phyloP scores from a whole-genome alignment of 2,797 vertebrate species.

The Sebastes dallii region DNA sequence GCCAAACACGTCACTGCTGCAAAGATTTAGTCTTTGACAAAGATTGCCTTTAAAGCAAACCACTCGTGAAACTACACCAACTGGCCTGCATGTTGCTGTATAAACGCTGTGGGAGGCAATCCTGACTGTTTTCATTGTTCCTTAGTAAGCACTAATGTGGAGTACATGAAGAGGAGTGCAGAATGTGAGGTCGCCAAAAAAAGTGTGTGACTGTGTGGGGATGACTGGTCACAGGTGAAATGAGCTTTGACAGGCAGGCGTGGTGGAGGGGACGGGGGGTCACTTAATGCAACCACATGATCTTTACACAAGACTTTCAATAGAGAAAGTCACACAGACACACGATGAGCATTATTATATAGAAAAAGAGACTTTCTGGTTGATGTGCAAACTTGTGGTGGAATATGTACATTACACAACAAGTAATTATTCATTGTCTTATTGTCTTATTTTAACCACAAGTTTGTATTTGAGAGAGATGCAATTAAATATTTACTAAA shows the following conservation, averaged over 20 bases:
- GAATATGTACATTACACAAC: neutral
- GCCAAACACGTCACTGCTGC: conserved; percentile 15
- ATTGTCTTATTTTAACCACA: neutral
- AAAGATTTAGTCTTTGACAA: conserved; percentile 41
- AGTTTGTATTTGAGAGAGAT: neutral
- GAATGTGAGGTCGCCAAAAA: conserved; percentile 50
- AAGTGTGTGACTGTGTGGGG: conserved; percentile 47
- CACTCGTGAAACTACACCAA: conserved; percentile 17
- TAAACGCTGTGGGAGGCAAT: conserved; percentile 62
- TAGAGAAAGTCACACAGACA: conserved; percentile 38
- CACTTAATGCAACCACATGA: conserved; percentile 7
- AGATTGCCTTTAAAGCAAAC: conserved; percentile 37
- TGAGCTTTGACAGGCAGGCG: conserved; percentile 56
- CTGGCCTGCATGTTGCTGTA: conserved; percentile 30
- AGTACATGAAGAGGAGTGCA: conserved; percentile 41
- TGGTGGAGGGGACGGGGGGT: conserved; percentile 36
- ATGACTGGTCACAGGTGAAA: conserved; percentile 74
- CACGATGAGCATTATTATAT: neutral
- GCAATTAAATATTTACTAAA: neutral
- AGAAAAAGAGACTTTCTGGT: neutral
- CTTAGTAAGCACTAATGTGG: conserved; percentile 55
- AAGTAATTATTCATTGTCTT: neutral
- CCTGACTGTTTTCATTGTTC: conserved; percentile 48
- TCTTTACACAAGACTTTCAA: conserved; percentile 23
- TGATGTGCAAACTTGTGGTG: neutral